Conservation (phyloP, 2,113 vertebrate species). For the Gallinago paraguaiae region DNA sequence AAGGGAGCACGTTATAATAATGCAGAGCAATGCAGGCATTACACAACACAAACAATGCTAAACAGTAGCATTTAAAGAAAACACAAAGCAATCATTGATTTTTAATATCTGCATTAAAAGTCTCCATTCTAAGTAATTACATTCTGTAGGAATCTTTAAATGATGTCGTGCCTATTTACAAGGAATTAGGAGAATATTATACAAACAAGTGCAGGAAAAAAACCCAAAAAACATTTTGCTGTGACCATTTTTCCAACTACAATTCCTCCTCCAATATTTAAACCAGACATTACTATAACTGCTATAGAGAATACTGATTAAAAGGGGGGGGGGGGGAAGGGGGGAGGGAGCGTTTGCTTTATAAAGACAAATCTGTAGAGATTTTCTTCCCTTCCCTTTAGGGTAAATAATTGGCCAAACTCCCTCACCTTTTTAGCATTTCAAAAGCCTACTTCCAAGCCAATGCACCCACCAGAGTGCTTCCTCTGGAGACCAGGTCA, state of each 20-base stretch:
- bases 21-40: background rate
- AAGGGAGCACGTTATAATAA: constrained; percentile 10
- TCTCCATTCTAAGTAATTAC: constrained; percentile 52
- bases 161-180: constrained; percentile 44
- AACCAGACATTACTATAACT: background rate
- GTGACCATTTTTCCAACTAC: background rate
- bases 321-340: background rate
- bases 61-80: constrained; percentile 27
- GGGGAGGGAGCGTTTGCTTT: background rate
- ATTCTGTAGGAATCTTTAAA: constrained; percentile 49
- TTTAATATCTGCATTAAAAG: constrained; percentile 63
- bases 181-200: constrained; percentile 62
- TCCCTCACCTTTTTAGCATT: background rate
- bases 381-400: background rate
- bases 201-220: constrained; percentile 46
- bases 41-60: constrained; percentile 32
- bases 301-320: background rate
- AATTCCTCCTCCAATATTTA: background rate
- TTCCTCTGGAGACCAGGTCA: background rate
- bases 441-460: background rate
- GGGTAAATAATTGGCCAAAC: background rate
- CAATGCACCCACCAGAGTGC: background rate
- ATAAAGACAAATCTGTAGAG: background rate
- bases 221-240: background rate
- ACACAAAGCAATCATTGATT: constrained; percentile 49